Conservation (phyloP, 2,888 invertebrate genomes). For the Lamellibrachia satsuma region DNA sequence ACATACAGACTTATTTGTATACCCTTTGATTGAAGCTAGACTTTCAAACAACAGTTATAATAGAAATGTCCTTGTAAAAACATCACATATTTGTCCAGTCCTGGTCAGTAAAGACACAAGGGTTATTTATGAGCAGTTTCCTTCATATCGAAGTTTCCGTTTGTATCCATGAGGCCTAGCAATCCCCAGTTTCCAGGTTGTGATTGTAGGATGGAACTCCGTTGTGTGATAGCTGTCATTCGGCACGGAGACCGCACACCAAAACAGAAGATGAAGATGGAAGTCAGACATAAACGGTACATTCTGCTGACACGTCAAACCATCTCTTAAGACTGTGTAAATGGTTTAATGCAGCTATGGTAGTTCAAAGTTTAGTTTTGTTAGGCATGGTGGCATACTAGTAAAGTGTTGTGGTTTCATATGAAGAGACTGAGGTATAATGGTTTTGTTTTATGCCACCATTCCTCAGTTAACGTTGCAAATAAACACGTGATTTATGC, state of each 20-base stretch:
- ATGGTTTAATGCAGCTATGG: not conserved
- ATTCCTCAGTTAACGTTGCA: too few relatives aligned
- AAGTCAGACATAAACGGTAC: conserved; percentile 81
- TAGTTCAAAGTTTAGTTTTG: not conserved
- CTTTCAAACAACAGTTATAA: not conserved
- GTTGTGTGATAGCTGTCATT: conserved; percentile 97
- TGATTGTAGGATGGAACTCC: conserved; percentile 76
- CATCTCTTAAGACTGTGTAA: not conserved
- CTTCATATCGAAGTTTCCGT: too few relatives aligned
- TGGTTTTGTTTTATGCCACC: too few relatives aligned
- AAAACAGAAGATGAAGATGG: conserved; percentile 99
- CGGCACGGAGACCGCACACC: conserved; percentile 98
- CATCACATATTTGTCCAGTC: not conserved
- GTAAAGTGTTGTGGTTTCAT: too few relatives aligned
- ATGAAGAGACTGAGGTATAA: too few relatives aligned
- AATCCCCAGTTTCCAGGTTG: not conserved
- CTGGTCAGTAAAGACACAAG: not conserved
- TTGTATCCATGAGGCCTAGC: too few relatives aligned
- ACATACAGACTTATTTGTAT: too few relatives aligned
- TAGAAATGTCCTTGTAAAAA: not conserved
- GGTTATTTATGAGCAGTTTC: too few relatives aligned
- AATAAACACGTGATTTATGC: too few relatives aligned
- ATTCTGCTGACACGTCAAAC: conserved; percentile 13
- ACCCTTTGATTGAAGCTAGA: not conserved
- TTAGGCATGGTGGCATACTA: not conserved